These are phyloP conservation scores for Diorhabda elongata DNA, from an alignment of 1,140 invertebrate genomes.

Conservation along the genomic window DNA sequence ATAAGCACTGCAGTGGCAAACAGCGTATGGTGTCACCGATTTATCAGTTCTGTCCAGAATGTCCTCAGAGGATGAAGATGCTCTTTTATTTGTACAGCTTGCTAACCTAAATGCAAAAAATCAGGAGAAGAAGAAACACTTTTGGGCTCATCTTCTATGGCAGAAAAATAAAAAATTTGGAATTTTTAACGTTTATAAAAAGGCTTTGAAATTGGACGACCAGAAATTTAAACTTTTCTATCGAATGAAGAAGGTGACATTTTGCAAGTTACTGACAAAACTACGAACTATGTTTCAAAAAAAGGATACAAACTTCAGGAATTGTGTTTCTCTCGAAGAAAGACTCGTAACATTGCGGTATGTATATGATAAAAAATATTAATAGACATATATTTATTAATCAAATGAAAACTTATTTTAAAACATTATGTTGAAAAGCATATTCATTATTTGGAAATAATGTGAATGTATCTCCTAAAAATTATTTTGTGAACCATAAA, in stretches of 20 bases:
- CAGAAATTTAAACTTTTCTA: conserved; percentile 17
- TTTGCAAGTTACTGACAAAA: conserved; percentile 20
- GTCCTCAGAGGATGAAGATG: conserved; percentile 11
- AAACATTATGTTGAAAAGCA: conserved; percentile 7
- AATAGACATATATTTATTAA: conserved; percentile 11
- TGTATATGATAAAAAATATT: conserved; percentile 12
- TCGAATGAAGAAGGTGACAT: conserved; percentile 16
- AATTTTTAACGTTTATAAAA: conserved; percentile 19
- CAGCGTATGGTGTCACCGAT: conserved; percentile 13
- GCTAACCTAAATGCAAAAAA: conserved; percentile 10
- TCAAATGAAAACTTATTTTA: conserved; percentile 15
- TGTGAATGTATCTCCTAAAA: conserved; percentile 4
- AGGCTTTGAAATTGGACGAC: conserved; percentile 16
- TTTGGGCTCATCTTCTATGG: conserved; percentile 13
- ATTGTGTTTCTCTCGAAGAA: conserved; percentile 14
- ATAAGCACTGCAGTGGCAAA: conserved; percentile 15
- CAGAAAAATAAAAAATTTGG: conserved; percentile 19
- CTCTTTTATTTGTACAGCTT: background rate
- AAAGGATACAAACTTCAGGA: conserved; percentile 20
- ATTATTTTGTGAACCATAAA: conserved; percentile 8
- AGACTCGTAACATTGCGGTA: conserved; percentile 19
- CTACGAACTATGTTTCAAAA: conserved; percentile 12
- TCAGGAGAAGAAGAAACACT: conserved; percentile 16
- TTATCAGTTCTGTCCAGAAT: background rate
- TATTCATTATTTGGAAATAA: conserved; percentile 16